Conservation (phyloP, 2,888 invertebrate genomes). For the Coelogynopora nodosa region DNA sequence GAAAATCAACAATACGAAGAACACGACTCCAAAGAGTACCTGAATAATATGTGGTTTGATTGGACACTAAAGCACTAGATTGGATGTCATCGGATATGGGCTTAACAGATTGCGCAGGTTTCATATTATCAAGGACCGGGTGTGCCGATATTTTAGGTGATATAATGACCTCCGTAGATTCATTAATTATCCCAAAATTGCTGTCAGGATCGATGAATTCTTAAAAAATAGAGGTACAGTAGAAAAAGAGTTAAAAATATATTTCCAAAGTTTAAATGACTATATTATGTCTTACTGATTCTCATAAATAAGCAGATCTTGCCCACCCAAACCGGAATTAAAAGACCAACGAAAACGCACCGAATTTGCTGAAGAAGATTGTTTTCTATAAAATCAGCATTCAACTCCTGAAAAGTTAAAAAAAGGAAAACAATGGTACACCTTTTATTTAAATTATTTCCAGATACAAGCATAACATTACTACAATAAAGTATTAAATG, state of each 20-base stretch:
- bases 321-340: background rate
- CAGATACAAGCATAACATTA: no score
- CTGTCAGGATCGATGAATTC: background rate
- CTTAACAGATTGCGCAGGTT: background rate
- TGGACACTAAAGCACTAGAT: background rate
- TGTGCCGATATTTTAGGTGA: background rate
- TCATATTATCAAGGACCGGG: background rate
- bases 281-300: background rate
- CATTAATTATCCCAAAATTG: background rate
- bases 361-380: background rate
- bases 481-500: no score
- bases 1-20: background rate
- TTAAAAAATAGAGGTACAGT: background rate
- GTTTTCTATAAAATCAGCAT: background rate
- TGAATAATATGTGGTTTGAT: no score
- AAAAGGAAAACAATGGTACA: no score
- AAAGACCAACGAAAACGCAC: background rate
- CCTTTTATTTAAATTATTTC: no score
- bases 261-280: background rate
- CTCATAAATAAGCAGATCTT: background rate
- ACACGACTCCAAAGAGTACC: background rate
- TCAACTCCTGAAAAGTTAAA: background rate
- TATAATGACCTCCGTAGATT: background rate
- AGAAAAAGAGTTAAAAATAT: background rate
- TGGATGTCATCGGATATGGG: background rate